These are phyloP conservation scores for Eledona agricola DNA, from an alignment of 2,888 invertebrate genomes.

Conservation along the genomic window DNA sequence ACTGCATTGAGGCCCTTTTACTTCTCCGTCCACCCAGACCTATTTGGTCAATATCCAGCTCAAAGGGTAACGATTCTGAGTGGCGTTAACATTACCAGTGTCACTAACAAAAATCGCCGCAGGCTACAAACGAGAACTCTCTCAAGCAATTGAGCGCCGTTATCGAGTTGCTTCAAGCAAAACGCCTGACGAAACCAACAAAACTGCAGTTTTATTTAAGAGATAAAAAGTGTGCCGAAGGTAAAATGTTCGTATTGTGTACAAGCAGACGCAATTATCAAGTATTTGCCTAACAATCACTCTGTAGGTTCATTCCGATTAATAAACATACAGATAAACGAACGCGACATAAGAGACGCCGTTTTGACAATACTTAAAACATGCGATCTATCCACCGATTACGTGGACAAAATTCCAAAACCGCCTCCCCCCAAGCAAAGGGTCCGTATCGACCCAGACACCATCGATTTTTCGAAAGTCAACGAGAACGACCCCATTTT, in stretches of 20 bases:
- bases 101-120: slow-evolving; percentile 53
- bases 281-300: too few relatives aligned
- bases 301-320: slow-evolving; percentile 73
- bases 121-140: slow-evolving; percentile 90
- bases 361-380: slow-evolving; percentile 80
- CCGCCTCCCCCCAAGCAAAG: slow-evolving; percentile 44
- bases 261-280: slow-evolving; percentile 2
- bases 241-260: slow-evolving; percentile 33
- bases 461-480: slow-evolving; percentile 56
- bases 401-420: slow-evolving; percentile 77
- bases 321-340: slow-evolving; percentile 77
- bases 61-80: slow-evolving; percentile 72
- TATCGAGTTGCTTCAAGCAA: slow-evolving; percentile 79
- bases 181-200: slow-evolving; percentile 68
- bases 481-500: slow-evolving; percentile 66
- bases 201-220: slow-evolving; percentile 84
- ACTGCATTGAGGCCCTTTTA: slow-evolving; percentile 93
- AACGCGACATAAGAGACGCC: slow-evolving; percentile 74
- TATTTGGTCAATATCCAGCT: slow-evolving; percentile 90
- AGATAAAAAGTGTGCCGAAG: slow-evolving; percentile 57
- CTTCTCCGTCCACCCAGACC: slow-evolving; percentile 94
- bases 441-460: slow-evolving; percentile 41
- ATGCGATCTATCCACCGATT: slow-evolving; percentile 87
- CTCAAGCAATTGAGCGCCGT: slow-evolving; percentile 87
- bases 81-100: slow-evolving; percentile 32